Evolutionary conservation across 2,797 vertebrate species (phyloP).

Genomic region (Clarias laeviceps): DNA sequence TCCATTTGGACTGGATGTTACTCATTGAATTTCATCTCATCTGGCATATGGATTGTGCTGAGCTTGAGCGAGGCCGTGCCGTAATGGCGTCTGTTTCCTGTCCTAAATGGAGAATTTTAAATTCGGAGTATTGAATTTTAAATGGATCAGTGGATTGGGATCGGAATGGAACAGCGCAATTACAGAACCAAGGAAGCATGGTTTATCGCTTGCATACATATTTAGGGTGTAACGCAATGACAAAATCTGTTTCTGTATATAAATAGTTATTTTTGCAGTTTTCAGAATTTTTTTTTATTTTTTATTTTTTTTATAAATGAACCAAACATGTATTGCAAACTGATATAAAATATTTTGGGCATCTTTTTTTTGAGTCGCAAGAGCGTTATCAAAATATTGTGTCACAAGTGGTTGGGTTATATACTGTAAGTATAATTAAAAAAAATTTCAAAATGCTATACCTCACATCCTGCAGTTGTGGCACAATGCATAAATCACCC

Average conservation of each 20-base stretch:
- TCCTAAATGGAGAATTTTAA: conserved; percentile 17
- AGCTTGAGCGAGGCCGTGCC: neutral
- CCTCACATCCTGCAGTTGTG: too few species aligned
- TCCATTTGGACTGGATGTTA: neutral
- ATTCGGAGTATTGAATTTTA: conserved; percentile 21
- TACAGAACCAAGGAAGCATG: neutral
- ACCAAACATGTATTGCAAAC: too few species aligned
- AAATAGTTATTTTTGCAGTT: too few species aligned
- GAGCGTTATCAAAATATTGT: too few species aligned
- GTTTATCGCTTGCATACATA: neutral
- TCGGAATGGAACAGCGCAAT: neutral
- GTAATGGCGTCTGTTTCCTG: neutral
- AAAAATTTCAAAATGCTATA: too few species aligned
- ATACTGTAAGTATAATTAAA: too few species aligned
- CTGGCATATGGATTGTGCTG: neutral
- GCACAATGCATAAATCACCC: too few species aligned
- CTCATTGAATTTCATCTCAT: neutral
- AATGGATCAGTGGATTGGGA: conserved; percentile 15
- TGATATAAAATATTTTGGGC: too few species aligned
- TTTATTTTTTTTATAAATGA: too few species aligned
- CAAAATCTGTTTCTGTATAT: neutral
- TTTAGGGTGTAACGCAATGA: neutral
- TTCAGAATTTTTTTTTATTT: too few species aligned
- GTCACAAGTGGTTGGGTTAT: too few species aligned
- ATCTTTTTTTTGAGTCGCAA: too few species aligned